Evolutionary conservation across 2,888 invertebrate species (phyloP), one percentile per base, ranked within the genome.

Genomic region (Drosophila macrospina): DNA sequence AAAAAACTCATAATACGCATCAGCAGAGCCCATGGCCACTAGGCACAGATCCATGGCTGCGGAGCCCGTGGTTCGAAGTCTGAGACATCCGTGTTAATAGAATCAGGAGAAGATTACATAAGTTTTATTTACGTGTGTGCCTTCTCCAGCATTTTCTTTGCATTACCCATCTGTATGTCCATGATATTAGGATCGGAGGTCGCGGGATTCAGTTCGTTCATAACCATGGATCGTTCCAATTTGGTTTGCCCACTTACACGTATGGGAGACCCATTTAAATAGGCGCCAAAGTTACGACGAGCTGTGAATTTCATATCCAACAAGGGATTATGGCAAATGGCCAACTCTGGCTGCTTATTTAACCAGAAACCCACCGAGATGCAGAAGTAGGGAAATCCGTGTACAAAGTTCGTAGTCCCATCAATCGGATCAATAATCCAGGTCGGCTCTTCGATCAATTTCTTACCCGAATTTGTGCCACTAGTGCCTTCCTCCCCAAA

Each of bases 381-480:
- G 87, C 97, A 97, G 42, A 95, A 95, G 90, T 96, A 96, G 1
- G 97, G 98, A 90, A 97, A 96, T 0, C 96, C 95, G 86, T 97
- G 97, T 3, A 99, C 96, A 92, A 99, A 99, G 92, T 99, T 99
- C 94, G 98, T 96, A 0, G 99, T 99, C 1, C 99, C 99, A 93
- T 99, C 99, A 5, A 99, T 96, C 0, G 99, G 99, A 92, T 99
- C 98, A 70, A 98, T 98, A 45, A 98, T 96, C 98, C 98, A 98
- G 0, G 99, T 99, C 4, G 99, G 99, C 0, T 94, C 95, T 86
- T 97, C 95, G 0, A 97, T 98, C 48, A 98, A 92, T 69, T 94
- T 93, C 69, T 95, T 93, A 91, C 95, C 93, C 69, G 92, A 93
- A 1, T 94, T 94, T 3, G 93, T 93, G 8, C 93, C 93, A 2